Evolutionary conservation across 1,140 invertebrate genomes (phyloP).

Genomic region (Papilio machaon): DNA sequence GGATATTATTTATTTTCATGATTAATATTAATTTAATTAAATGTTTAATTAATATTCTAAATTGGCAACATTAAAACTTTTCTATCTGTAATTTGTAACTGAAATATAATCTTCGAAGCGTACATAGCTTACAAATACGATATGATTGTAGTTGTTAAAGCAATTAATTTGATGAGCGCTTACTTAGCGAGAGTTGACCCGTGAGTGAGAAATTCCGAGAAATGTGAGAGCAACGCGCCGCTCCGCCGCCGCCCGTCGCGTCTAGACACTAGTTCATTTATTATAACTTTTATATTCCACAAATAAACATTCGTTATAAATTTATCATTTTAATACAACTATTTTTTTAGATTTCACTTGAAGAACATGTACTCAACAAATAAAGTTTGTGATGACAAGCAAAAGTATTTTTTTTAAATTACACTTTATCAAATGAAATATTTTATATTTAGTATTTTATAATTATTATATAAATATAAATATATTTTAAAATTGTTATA

Average conservation of each 20-base stretch:
- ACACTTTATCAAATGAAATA: too few species aligned
- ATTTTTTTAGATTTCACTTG: background rate
- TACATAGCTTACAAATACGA: background rate
- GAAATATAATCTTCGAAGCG: background rate
- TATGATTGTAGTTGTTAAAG: background rate
- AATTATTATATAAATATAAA: too few species aligned
- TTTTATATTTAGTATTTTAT: too few species aligned
- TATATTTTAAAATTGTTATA: too few species aligned
- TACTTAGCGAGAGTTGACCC: background rate
- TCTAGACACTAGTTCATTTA: background rate
- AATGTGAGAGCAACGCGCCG: background rate
- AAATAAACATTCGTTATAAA: background rate
- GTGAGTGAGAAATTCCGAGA: background rate
- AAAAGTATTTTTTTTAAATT: too few species aligned
- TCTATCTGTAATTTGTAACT: background rate
- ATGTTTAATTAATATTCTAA: too few species aligned
- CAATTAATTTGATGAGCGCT: background rate
- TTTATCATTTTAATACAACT: background rate
- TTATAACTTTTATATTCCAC: background rate
- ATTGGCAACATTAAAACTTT: background rate
- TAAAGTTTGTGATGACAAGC: too few species aligned
- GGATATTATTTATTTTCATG: background rate
- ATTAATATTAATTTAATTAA: too few species aligned
- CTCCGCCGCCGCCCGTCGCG: background rate
- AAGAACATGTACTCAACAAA: too few species aligned